Conservation (phyloP, 1,140 invertebrate genomes). For the Conus betulinus region DNA sequence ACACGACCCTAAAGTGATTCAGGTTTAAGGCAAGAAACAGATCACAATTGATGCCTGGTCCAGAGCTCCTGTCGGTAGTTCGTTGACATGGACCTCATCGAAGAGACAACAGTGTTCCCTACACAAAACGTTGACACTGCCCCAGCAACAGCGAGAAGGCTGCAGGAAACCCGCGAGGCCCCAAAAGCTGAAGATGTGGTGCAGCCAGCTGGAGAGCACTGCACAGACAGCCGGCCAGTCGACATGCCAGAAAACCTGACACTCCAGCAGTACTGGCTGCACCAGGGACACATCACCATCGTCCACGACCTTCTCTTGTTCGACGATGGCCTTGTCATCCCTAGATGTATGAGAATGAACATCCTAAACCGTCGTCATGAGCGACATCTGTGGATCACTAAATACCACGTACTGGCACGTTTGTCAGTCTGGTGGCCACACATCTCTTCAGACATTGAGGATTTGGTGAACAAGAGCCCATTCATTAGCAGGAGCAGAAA, state of each 20-base stretch:
- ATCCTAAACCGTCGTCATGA: slow-evolving; percentile 40
- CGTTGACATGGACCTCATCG: too few species aligned
- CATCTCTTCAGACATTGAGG: too few species aligned
- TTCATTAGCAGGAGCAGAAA: too few species aligned
- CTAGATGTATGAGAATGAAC: slow-evolving; percentile 29
- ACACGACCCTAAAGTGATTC: too few species aligned
- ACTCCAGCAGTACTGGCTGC: slow-evolving; percentile 1
- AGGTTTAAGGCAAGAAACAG: too few species aligned
- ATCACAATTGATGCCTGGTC: too few species aligned
- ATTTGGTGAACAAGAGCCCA: too few species aligned
- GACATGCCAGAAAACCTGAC: neutral
- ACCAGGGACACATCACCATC: slow-evolving; percentile 13
- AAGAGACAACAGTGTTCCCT: too few species aligned
- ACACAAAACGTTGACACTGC: too few species aligned
- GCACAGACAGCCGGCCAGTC: slow-evolving; percentile 5
- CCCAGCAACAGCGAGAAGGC: too few species aligned
- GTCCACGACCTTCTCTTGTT: neutral
- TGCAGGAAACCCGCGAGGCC: too few species aligned
- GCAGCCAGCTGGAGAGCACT: slow-evolving; percentile 4
- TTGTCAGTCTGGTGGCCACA: slow-evolving; percentile 35
- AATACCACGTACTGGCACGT: slow-evolving; percentile 15
- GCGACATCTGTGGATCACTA: slow-evolving; percentile 40
- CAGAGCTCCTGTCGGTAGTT: too few species aligned
- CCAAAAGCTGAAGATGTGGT: neutral
- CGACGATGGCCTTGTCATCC: slow-evolving; percentile 42